Evolutionary conservation across 2,797 vertebrate genomes (phyloP).

Genomic region (Pseudopleuronectes americanus): DNA sequence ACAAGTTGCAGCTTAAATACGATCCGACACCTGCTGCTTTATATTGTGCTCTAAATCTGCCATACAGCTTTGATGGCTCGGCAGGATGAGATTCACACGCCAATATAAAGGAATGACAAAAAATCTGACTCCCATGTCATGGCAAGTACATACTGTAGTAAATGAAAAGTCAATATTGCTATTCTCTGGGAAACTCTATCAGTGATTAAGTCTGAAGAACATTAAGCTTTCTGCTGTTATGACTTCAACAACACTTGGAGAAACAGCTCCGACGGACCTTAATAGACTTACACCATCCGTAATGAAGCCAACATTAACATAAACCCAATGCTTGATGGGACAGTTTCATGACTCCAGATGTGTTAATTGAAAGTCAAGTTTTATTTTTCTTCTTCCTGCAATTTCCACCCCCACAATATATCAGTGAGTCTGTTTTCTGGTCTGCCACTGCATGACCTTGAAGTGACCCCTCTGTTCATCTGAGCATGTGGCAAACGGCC

Average conservation of each 20-base stretch:
- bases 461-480: constrained; percentile 22
- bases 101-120: constrained; percentile 34
- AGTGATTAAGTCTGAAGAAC: neutral
- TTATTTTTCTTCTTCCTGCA: constrained; percentile 10
- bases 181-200: neutral
- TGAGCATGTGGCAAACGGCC: constrained; percentile 1
- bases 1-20: constrained; percentile 51
- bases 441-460: constrained; percentile 30
- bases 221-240: constrained; percentile 3
- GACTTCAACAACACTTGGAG: neutral
- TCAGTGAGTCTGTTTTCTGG: constrained; percentile 22
- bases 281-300: neutral
- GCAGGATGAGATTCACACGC: constrained; percentile 33
- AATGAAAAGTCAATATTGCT: neutral
- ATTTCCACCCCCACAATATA: constrained; percentile 11
- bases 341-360: constrained; percentile 48
- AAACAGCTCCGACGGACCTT: neutral
- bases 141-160: neutral
- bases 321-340: constrained; percentile 34
- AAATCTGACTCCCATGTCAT: constrained; percentile 1
- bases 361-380: constrained; percentile 35
- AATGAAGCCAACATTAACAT: constrained; percentile 23
- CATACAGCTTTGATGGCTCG: constrained; percentile 36
- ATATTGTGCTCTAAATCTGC: constrained; percentile 40
- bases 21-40: constrained; percentile 61